Percentiles rank a stretch among this genome's conserved stretches.
phyloP scores from a whole-genome alignment of 2,113 vertebrate genomes.

The Erythrolamprus reginae region DNA sequence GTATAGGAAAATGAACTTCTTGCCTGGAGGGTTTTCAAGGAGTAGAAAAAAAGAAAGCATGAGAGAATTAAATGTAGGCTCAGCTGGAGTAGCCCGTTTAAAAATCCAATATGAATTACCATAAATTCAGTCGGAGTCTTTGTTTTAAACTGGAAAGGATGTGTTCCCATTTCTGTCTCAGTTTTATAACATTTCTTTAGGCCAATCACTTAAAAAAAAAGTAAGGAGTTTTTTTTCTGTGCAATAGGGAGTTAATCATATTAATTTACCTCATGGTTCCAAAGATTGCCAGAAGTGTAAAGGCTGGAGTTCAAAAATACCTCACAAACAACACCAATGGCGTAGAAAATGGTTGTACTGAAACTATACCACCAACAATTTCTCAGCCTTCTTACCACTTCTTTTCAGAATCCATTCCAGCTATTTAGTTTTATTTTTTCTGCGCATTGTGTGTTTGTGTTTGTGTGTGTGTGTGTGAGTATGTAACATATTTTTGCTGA shows the following conservation, averaged over 20 bases:
- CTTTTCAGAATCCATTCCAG: background rate
- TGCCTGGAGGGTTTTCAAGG: background rate
- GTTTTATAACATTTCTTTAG: background rate
- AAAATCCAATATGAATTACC: constrained; percentile 26
- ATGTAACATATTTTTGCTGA: no score
- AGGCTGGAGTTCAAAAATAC: background rate
- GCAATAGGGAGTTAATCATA: background rate
- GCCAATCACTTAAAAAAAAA: background rate
- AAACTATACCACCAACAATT: background rate
- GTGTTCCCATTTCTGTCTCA: background rate
- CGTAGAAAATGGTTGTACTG: background rate
- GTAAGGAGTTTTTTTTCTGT: no score
- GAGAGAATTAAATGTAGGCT: background rate
- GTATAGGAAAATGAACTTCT: constrained; percentile 3
- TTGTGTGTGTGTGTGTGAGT: no score
- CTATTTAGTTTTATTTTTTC: no score
- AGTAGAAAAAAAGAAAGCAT: background rate
- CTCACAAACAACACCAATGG: background rate
- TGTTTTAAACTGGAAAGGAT: background rate
- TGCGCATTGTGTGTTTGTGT: no score
- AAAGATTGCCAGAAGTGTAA: background rate
- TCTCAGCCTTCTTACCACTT: background rate
- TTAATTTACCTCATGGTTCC: background rate
- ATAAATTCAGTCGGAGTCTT: background rate
- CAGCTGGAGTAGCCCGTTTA: constrained; percentile 2